These are phyloP conservation scores for Drosophila jambulina DNA, from an alignment of 1,140 invertebrate species.

Conservation along the genomic window DNA sequence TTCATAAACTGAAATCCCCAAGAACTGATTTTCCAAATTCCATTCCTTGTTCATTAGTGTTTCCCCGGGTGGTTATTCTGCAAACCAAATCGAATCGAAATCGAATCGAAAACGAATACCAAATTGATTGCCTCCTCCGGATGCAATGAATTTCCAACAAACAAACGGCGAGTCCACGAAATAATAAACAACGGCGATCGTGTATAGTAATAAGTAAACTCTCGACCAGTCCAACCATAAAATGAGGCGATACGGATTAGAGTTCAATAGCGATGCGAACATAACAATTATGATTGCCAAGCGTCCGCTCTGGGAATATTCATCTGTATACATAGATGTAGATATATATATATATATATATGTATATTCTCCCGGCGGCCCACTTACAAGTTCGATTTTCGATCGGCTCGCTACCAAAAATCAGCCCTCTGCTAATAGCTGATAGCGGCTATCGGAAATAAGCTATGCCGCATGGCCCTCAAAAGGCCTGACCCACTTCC, in stretches of 20 bases:
- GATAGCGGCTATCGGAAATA: constrained; percentile 36
- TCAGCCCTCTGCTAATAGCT: constrained; percentile 14
- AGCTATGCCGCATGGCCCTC: constrained; percentile 18
- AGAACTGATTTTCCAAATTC: neutral
- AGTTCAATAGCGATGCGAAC: constrained; percentile 47
- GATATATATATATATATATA: neutral
- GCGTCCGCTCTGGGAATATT: constrained; percentile 1
- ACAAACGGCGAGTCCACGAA: constrained; percentile 19
- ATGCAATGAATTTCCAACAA: constrained; percentile 37
- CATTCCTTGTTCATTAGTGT: constrained; percentile 5
- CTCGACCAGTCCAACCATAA: constrained; percentile 36
- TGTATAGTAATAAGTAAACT: constrained; percentile 8
- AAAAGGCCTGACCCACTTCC: constrained; percentile 48
- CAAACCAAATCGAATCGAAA: constrained; percentile 14
- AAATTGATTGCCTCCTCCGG: constrained; percentile 37
- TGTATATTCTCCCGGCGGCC: neutral
- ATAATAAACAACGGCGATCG: constrained; percentile 26
- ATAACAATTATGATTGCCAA: constrained; percentile 49
- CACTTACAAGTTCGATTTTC: constrained; percentile 33
- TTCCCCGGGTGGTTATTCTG: neutral
- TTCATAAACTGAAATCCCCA: neutral
- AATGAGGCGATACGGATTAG: constrained; percentile 56
- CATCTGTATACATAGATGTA: neutral
- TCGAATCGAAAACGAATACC: constrained; percentile 11
- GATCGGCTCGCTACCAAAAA: constrained; percentile 13